Evolutionary conservation across 2,888 invertebrate species (phyloP).

Genomic region (Prostheceraeus crozeri): DNA sequence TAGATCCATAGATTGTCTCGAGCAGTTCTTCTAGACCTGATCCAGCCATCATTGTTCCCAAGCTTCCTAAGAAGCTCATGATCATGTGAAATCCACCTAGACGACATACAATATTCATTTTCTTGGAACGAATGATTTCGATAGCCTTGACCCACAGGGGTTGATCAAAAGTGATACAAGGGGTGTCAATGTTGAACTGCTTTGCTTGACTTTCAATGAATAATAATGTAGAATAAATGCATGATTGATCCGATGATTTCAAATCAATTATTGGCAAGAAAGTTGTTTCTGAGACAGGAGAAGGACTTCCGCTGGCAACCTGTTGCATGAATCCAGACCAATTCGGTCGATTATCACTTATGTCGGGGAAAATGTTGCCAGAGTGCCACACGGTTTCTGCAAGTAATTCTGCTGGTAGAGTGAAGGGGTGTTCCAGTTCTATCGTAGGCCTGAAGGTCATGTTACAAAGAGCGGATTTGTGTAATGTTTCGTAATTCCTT

Average conservation of each 20-base stretch:
- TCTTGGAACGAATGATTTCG: conserved; percentile 12
- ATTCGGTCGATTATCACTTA: conserved; percentile 6
- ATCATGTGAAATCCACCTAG: background rate
- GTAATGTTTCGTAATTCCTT: background rate
- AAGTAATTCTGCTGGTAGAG: conserved; percentile 1
- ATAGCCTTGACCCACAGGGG: conserved; percentile 8
- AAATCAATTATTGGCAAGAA: conserved; percentile 22
- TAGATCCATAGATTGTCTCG: conserved; percentile 7
- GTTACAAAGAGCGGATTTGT: background rate
- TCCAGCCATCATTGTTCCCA: conserved; percentile 21
- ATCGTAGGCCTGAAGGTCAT: background rate
- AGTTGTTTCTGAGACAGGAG: conserved; percentile 6
- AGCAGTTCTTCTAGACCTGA: conserved; percentile 1
- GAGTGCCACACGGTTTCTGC: conserved; percentile 7
- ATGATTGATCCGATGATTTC: conserved; percentile 18
- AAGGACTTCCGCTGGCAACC: background rate
- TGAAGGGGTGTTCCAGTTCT: conserved; percentile 22
- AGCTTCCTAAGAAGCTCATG: conserved; percentile 13
- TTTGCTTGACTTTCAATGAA: conserved; percentile 22
- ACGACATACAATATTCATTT: conserved; percentile 7
- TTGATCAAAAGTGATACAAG: conserved; percentile 8
- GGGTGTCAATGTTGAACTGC: background rate
- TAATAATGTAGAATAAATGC: conserved; percentile 17
- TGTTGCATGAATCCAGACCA: conserved; percentile 17
- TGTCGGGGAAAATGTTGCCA: conserved; percentile 7